Evolutionary conservation across 2,113 vertebrate genomes (phyloP).

Genomic region (Gorsachius goisagi): DNA sequence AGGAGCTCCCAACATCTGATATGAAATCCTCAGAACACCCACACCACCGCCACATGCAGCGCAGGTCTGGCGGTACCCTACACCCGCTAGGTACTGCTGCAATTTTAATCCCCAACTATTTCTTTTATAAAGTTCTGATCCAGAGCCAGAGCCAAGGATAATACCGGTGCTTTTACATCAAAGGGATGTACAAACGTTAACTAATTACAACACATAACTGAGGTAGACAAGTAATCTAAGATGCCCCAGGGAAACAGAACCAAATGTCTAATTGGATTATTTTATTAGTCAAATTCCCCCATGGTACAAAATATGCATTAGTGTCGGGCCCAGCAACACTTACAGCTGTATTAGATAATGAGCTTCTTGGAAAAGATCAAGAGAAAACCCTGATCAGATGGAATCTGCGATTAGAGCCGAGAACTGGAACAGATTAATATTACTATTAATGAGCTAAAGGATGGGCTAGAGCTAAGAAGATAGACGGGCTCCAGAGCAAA

Average conservation of each 20-base stretch:
- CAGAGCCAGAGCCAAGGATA: not conserved
- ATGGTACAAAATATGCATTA: slow-evolving; percentile 4
- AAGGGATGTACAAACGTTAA: not conserved
- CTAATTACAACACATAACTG: slow-evolving; percentile 9
- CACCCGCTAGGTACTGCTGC: not conserved
- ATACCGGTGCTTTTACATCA: not conserved
- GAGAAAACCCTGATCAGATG: slow-evolving; percentile 40
- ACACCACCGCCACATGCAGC: no score
- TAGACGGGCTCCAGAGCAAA: not conserved
- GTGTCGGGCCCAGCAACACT: slow-evolving; percentile 17
- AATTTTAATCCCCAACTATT: not conserved
- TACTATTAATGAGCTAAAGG: slow-evolving; percentile 11
- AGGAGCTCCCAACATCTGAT: not conserved
- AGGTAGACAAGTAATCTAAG: slow-evolving; percentile 22
- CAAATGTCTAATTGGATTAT: slow-evolving; percentile 61
- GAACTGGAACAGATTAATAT: slow-evolving; percentile 30
- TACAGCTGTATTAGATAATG: slow-evolving; percentile 28
- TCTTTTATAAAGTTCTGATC: not conserved
- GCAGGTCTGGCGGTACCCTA: rapidly evolving
- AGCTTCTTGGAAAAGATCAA: slow-evolving; percentile 47
- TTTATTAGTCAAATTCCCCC: slow-evolving; percentile 55
- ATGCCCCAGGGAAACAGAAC: slow-evolving; percentile 40
- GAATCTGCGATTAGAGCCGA: slow-evolving; percentile 27
- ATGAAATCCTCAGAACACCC: not conserved
- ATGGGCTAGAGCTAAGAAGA: not conserved